Conservation (phyloP, 2,888 invertebrate species). For the Phasia obesa region DNA sequence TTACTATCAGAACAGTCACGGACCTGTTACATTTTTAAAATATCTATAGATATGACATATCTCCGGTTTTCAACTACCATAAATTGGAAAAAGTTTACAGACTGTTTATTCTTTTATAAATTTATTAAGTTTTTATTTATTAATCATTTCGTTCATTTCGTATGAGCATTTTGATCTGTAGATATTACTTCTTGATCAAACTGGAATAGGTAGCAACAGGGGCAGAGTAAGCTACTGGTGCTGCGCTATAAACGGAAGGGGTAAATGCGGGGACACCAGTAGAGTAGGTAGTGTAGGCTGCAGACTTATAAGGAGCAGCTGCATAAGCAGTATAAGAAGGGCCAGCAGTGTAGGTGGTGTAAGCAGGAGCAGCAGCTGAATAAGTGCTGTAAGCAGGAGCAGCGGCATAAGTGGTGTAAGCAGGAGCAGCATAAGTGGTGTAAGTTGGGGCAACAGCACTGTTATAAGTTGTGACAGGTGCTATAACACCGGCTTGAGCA, state of each 20-base stretch:
- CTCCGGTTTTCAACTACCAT: background rate
- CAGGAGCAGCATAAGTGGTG: conserved; percentile 65
- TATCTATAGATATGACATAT: too few relatives aligned
- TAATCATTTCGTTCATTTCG: background rate
- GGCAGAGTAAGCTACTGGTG: conserved; percentile 69
- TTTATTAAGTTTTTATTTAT: conserved; percentile 13
- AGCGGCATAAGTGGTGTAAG: conserved; percentile 71
- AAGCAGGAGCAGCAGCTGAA: conserved; percentile 49
- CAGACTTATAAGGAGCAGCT: conserved; percentile 61
- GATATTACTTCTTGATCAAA: conserved; percentile 58
- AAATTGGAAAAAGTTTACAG: background rate
- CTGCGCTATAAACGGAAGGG: conserved; percentile 65
- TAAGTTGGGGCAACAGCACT: conserved; percentile 69
- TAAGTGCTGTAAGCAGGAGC: conserved; percentile 67
- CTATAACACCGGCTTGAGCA: conserved; percentile 77
- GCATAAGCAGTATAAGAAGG: conserved; percentile 66
- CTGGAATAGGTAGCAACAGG: conserved; percentile 60
- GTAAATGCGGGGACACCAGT: conserved; percentile 72
- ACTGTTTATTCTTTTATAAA: conserved; percentile 1
- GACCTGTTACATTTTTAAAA: too few relatives aligned
- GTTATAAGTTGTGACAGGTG: conserved; percentile 68
- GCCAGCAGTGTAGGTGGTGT: conserved; percentile 49
- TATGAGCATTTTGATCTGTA: background rate
- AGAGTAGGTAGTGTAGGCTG: conserved; percentile 69
- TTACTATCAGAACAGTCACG: too few relatives aligned